These are phyloP conservation scores for Margaritifera margaritifera DNA, from an alignment of 2,888 invertebrate species.

Conservation along the genomic window DNA sequence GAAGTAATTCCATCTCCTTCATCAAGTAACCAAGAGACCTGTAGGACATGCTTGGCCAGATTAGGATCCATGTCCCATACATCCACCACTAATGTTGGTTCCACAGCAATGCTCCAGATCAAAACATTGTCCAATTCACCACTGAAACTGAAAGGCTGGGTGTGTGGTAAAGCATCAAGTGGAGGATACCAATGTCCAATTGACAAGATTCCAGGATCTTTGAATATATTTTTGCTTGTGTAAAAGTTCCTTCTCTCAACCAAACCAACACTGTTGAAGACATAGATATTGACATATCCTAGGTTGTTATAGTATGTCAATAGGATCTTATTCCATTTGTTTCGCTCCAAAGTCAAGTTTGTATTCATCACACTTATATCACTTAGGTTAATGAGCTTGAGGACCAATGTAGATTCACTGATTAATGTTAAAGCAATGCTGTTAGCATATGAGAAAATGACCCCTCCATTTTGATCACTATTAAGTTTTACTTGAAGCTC, in stretches of 20 bases:
- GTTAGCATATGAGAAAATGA: slow-evolving; percentile 45
- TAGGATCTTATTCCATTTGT: slow-evolving; percentile 53
- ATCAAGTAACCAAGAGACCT: slow-evolving; percentile 44
- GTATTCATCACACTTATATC: slow-evolving; percentile 25
- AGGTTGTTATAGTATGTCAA: slow-evolving; percentile 40
- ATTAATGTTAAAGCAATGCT: slow-evolving; percentile 31
- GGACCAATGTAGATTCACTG: slow-evolving; percentile 24
- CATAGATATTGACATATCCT: slow-evolving; percentile 40
- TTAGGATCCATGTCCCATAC: slow-evolving; percentile 47
- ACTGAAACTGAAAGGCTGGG: slow-evolving; percentile 23
- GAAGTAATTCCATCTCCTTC: slow-evolving; percentile 47
- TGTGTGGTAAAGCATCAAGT: slow-evolving; percentile 28
- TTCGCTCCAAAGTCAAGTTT: slow-evolving; percentile 31
- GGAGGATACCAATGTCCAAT: slow-evolving; percentile 55
- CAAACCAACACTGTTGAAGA: slow-evolving; percentile 38
- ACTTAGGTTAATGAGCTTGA: slow-evolving; percentile 27
- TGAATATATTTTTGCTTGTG: slow-evolving; percentile 35
- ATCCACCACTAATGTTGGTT: slow-evolving; percentile 44
- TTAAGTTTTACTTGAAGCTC: slow-evolving; percentile 45
- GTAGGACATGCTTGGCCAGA: slow-evolving; percentile 30
- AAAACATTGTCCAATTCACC: slow-evolving; percentile 53
- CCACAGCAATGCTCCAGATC: slow-evolving; percentile 45
- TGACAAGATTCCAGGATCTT: slow-evolving; percentile 35
- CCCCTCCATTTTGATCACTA: slow-evolving; percentile 25
- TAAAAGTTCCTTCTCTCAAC: slow-evolving; percentile 21